Conservation (phyloP, 1,140 invertebrate genomes). For the Drosophila pruinosa region DNA sequence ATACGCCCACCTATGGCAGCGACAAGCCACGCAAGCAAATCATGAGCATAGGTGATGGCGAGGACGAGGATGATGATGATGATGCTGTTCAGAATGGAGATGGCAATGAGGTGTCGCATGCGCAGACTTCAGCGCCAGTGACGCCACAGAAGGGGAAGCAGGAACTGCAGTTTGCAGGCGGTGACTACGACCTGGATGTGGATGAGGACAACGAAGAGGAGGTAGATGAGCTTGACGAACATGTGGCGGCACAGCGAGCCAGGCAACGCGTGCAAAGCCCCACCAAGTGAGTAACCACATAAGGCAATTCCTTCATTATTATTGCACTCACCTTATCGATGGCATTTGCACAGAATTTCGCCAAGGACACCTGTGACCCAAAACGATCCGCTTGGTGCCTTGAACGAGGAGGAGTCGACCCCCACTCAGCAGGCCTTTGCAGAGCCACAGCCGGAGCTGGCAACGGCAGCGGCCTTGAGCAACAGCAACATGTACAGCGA, state of each 20-base stretch:
- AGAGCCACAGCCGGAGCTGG: slow-evolving; percentile 9
- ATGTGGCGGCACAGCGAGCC: slow-evolving; percentile 42
- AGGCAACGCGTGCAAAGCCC: slow-evolving; percentile 73
- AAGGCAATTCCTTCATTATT: too few relatives aligned
- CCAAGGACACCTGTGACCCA: slow-evolving; percentile 92
- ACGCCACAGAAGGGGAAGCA: slow-evolving; percentile 40
- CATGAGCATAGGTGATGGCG: slow-evolving; percentile 71
- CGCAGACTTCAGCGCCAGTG: background rate
- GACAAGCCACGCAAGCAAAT: slow-evolving; percentile 85
- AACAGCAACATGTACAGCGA: slow-evolving; percentile 80
- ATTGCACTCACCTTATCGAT: too few relatives aligned
- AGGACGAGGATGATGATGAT: slow-evolving; percentile 54
- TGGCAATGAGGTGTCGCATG: slow-evolving; percentile 1
- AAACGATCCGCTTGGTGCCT: slow-evolving; percentile 94
- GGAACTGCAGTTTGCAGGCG: slow-evolving; percentile 27
- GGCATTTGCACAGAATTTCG: slow-evolving; percentile 83
- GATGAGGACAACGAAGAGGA: slow-evolving; percentile 61
- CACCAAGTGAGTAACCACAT: slow-evolving; percentile 81
- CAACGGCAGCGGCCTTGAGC: slow-evolving; percentile 6
- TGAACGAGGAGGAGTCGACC: slow-evolving; percentile 84
- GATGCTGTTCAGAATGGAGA: slow-evolving; percentile 45
- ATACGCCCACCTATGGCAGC: slow-evolving; percentile 86
- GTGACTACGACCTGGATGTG: slow-evolving; percentile 81
- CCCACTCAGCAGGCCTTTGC: slow-evolving; percentile 37
- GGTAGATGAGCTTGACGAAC: slow-evolving; percentile 48